A percentile compares a stretch with the other conserved stretches of the same genome.
These are phyloP conservation scores for Drosophila sechellia DNA, from an alignment of 1,140 invertebrate species.

Conservation along the genomic window DNA sequence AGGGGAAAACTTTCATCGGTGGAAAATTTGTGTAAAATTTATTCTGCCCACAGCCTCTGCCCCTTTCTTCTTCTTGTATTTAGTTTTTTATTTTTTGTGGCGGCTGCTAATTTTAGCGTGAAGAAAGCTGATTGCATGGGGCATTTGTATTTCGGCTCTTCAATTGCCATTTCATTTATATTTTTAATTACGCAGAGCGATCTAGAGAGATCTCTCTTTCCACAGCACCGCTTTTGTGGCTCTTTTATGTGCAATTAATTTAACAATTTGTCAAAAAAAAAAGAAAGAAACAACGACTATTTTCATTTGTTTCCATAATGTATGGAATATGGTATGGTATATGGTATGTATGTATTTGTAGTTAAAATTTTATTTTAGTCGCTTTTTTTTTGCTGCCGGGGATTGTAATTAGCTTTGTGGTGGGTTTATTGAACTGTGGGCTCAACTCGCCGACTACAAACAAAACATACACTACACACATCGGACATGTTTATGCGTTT, in stretches of 20 bases:
- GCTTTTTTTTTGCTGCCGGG: conserved; percentile 4
- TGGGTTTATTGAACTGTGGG: conserved; percentile 69
- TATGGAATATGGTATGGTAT: too few relatives aligned
- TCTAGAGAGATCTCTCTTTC: conserved; percentile 11
- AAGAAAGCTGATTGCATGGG: conserved; percentile 44
- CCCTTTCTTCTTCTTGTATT: conserved; percentile 1
- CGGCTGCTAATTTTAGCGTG: conserved; percentile 32
- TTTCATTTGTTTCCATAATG: conserved; percentile 28
- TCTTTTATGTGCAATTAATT: conserved; percentile 68
- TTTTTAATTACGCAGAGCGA: conserved; percentile 41
- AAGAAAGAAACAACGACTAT: conserved; percentile 36
- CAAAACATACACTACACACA: conserved; percentile 18
- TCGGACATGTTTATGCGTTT: conserved; percentile 56
- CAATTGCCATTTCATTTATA: conserved; percentile 49
- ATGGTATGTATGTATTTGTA: too few relatives aligned
- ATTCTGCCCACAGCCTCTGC: conserved; percentile 13
- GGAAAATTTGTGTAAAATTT: conserved; percentile 42
- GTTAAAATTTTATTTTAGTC: conserved; percentile 54
- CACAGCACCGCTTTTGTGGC: background rate
- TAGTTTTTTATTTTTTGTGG: background rate
- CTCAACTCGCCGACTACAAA: conserved; percentile 27
- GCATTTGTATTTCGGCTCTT: conserved; percentile 30
- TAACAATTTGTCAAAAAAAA: conserved; percentile 47
- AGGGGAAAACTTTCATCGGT: conserved; percentile 38
- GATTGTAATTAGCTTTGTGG: conserved; percentile 37